phyloP scores from a whole-genome alignment of 2,113 vertebrate species.

The Neolamprologus toae region DNA sequence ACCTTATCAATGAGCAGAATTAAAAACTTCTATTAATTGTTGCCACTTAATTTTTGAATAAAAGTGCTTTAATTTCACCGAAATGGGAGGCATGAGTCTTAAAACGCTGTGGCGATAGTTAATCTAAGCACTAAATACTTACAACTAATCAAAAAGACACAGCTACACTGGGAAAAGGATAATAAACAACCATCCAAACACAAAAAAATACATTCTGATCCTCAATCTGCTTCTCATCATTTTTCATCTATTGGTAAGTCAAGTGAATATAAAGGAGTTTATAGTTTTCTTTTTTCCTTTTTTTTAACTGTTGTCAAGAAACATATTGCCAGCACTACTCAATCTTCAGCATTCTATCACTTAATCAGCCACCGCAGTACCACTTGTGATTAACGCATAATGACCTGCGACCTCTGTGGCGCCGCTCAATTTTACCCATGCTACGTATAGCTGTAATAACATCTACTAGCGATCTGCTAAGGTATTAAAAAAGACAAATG shows the following conservation, averaged over 20 bases:
- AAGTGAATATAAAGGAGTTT: neutral
- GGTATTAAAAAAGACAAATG: constrained; percentile 30
- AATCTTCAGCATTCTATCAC: neutral
- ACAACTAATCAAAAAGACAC: neutral
- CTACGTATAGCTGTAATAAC: constrained; percentile 1
- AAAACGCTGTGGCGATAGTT: neutral
- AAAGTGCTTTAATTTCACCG: neutral
- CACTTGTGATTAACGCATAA: neutral
- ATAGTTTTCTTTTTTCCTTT: neutral
- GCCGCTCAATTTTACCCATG: neutral
- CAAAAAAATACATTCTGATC: neutral
- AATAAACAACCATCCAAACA: neutral
- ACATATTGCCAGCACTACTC: neutral
- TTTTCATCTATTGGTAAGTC: neutral
- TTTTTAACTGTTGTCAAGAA: neutral
- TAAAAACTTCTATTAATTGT: neutral
- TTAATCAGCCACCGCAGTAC: neutral
- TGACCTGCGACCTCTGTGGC: neutral
- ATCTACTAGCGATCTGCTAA: neutral
- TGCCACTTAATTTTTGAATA: neutral
- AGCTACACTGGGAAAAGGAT: neutral
- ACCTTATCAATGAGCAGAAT: neutral
- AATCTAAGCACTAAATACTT: neutral
- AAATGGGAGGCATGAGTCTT: neutral
- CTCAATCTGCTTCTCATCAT: neutral